These are phyloP conservation scores for Lophochroa leadbeateri DNA, from an alignment of 2,113 vertebrate species.

Conservation along the genomic window DNA sequence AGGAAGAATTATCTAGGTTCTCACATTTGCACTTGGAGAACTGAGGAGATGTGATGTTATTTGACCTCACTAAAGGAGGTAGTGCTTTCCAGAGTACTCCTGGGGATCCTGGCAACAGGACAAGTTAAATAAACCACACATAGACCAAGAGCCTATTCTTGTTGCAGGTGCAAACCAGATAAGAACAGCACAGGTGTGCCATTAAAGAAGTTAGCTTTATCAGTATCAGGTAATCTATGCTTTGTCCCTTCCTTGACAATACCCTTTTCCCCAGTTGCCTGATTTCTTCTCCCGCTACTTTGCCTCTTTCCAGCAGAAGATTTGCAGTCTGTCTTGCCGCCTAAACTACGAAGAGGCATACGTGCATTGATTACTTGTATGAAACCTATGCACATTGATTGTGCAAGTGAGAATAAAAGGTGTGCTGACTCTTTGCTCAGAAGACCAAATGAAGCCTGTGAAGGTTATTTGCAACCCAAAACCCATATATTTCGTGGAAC, in stretches of 20 bases:
- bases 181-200: neutral
- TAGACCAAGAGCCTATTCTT: neutral
- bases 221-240: too few species aligned
- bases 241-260: neutral
- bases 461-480: neutral
- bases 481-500: neutral
- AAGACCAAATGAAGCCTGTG: neutral
- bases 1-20: neutral
- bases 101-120: neutral
- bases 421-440: neutral
- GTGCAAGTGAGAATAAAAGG: neutral
- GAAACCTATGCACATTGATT: neutral
- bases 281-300: neutral
- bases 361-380: neutral
- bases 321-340: neutral
- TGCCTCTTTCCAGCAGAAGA: neutral
- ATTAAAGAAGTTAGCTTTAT: neutral
- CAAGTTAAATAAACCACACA: neutral
- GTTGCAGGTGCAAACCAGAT: neutral
- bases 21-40: neutral
- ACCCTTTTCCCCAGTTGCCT: neutral
- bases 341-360: neutral
- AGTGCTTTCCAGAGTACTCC: neutral
- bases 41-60: neutral
- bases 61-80: neutral